Percentiles rank a stretch among this genome's conserved stretches.
Conservation (phyloP, 2,888 invertebrate species). For the Melieria picta region DNA sequence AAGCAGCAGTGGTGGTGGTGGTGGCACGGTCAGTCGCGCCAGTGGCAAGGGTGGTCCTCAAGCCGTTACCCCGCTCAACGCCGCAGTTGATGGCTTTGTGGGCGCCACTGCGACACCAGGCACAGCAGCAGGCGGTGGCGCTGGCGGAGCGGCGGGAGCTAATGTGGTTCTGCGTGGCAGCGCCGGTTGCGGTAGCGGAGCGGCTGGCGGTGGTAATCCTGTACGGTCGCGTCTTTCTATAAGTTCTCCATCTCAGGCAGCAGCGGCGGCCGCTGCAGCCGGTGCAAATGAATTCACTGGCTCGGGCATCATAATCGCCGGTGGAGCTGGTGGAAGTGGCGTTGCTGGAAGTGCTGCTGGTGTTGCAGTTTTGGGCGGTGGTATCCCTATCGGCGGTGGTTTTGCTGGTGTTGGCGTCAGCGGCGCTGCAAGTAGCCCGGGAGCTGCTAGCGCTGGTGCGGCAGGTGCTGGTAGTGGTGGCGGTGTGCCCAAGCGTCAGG, state of each 20-base stretch:
- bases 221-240: slow-evolving; percentile 35
- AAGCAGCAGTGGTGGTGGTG: slow-evolving; percentile 25
- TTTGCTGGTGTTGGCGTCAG: slow-evolving; percentile 1
- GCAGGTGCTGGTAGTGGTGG: slow-evolving; percentile 28
- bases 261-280: slow-evolving; percentile 27
- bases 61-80: too few species aligned
- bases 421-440: slow-evolving; percentile 28
- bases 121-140: slow-evolving; percentile 28
- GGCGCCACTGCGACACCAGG: slow-evolving; percentile 17
- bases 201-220: slow-evolving; percentile 24
- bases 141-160: slow-evolving; percentile 19
- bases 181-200: slow-evolving; percentile 18
- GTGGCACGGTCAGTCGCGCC: slow-evolving; percentile 34
- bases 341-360: slow-evolving; percentile 8
- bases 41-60: too few species aligned
- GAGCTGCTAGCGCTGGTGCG: slow-evolving; percentile 23
- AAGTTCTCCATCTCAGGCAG: slow-evolving; percentile 35
- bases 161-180: slow-evolving; percentile 14
- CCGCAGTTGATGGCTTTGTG: neutral
- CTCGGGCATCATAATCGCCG: slow-evolving; percentile 28
- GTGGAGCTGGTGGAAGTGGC: slow-evolving; percentile 15
- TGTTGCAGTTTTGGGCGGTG: neutral
- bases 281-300: slow-evolving; percentile 29
- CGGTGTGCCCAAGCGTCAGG: slow-evolving; percentile 54
- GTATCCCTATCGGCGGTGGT: neutral